Evolutionary conservation across 2,113 vertebrate genomes (phyloP), one percentile per base, ranked within the genome.

Genomic region (Cheirogaleus medius): DNA sequence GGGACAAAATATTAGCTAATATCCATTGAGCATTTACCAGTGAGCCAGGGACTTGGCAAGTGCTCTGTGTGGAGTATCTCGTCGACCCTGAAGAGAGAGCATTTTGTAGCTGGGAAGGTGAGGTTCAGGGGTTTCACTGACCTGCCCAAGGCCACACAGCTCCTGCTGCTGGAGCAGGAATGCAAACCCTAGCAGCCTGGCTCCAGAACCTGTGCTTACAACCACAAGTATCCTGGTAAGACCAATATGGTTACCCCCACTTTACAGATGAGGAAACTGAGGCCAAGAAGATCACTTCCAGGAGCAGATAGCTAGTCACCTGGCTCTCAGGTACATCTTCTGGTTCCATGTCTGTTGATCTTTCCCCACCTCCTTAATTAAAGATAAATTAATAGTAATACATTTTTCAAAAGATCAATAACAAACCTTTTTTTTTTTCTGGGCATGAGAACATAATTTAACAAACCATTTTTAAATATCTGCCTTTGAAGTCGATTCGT

Each of bases 241-340:
- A 52, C n/a, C 2, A 0, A 32, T 34, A 6, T 13, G 44, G 52
- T 74, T 66, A 25, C 42, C 3, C 56, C 49, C 80, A 66, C 39
- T 83, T 74, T 44, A 52, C 90, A 91, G 87, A 84, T 56, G 29
- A 97, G 58, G 52, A 89, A 91, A 85, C 77, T n/a, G 64, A 97
- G 63, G 34, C 27, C 17, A 18, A 6, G 34, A 54, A 94, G 47
- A 8, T 44, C 6, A n/a, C 34, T 37, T 13, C 17, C 21, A 2
- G 13, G 58, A 76, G 20, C 9, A 83, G 60, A 20, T 44, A 82
- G 37, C 34, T 21, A 23, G 27, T 34, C 7, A 44, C 3, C 11
- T 27, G 52, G 11, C 66, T 81, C 5, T 66, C 73, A 6, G 34
- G 42, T 25, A 5, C 14, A 23, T 37, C 49, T 39, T 73, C 47